A percentile compares a stretch with the other conserved stretches of the same genome.
Conservation (phyloP, 2,113 vertebrate species). For the Noturus placidus region DNA sequence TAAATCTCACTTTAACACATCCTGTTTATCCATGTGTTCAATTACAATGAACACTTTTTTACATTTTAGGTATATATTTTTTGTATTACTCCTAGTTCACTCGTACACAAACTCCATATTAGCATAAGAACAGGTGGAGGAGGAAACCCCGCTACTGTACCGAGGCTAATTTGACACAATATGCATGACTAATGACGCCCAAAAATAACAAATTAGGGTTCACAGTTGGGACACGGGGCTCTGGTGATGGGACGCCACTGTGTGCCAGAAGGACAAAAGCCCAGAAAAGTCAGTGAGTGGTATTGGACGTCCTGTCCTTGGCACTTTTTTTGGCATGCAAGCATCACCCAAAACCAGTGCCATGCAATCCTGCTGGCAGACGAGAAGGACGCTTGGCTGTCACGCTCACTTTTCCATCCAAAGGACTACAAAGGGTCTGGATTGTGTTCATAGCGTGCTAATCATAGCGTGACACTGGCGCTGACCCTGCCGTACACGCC, state of each 20-base stretch:
- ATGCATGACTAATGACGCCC: slow-evolving; percentile 39
- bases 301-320: slow-evolving; percentile 64
- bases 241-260: slow-evolving; percentile 27
- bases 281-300: slow-evolving; percentile 41
- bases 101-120: not conserved
- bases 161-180: slow-evolving; percentile 36
- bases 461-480: slow-evolving; percentile 59
- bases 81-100: not conserved
- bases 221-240: slow-evolving; percentile 14
- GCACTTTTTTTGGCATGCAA: slow-evolving; percentile 72
- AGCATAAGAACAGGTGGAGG: slow-evolving; percentile 31
- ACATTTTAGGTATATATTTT: not conserved
- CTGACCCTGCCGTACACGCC: slow-evolving; percentile 40
- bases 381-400: slow-evolving; percentile 66
- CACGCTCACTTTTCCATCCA: slow-evolving; percentile 67
- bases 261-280: slow-evolving; percentile 43
- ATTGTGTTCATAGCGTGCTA: slow-evolving; percentile 66
- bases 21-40: slow-evolving; percentile 4
- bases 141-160: slow-evolving; percentile 41
- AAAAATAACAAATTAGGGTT: slow-evolving; percentile 35
- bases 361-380: slow-evolving; percentile 68
- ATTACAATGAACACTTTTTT: slow-evolving; percentile 2
- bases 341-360: slow-evolving; percentile 68
- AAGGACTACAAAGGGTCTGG: slow-evolving; percentile 65
- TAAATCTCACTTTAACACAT: slow-evolving; percentile 11